Evolutionary conservation across 2,888 invertebrate genomes (phyloP), one percentile per base, ranked within the genome.

Genomic region (Chalcis sispes): DNA sequence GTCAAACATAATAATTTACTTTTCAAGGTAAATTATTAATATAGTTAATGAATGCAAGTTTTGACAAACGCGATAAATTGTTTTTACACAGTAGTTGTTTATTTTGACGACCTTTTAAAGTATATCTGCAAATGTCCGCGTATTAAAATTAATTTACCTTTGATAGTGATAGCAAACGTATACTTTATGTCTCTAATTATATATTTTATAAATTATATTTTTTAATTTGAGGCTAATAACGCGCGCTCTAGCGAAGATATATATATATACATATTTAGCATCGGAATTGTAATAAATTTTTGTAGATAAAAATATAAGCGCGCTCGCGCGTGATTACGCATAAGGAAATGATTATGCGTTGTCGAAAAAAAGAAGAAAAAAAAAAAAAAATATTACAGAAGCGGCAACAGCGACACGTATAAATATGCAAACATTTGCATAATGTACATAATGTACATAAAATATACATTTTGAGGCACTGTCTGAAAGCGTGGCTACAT

Each of bases 371-470:
- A 27, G 66, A 66, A 74, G 48, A 40, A 71, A 65, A 74, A 32
- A 46, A 56, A 70, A 23, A 61, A 58, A 73, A 74, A 64, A 71
- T 72, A 77, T 74, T 67, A 72, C 66, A 74, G 62, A 67, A 74
- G 74, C 74, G 66, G 20, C 66, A n/a, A 58, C 58, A 52, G 23
- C 58, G 62, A 64, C 69, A 69, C 29, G 29, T 52, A 69, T 69
- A 69, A 72, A 77, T 77, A 64, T 58, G 65, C 62, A 20, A 56
- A 48, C 58, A 72, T 76, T 67, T 69, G 15, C 72, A 77, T 77
- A 77, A 77, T 73, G 72, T 36, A 27, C 59, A 52, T 72, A 67
- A 76, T 76, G 61, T 67, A 67, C 69, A 72, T 72, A 69, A 77
- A 69, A 77, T 77, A 72, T 76, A 42, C 76, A 36, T 65, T 71